These are phyloP conservation scores for Dryobates pubescens DNA, from an alignment of 2,797 vertebrate species.

Conservation along the genomic window DNA sequence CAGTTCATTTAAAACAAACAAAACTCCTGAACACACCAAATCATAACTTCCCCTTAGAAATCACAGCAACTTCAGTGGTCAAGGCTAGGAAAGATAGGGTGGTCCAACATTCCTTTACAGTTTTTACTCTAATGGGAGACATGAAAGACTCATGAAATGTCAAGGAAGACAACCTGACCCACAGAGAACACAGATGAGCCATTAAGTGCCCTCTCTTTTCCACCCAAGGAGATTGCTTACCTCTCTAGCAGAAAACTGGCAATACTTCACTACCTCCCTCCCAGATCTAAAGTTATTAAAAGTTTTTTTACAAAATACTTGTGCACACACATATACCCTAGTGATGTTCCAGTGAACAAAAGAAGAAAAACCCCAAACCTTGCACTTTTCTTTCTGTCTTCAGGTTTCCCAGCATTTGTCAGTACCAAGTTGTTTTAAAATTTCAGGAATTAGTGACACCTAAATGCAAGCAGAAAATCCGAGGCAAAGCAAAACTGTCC, in stretches of 20 bases:
- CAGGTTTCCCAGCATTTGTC: not conserved
- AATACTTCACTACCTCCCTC: not conserved
- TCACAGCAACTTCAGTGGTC: not conserved
- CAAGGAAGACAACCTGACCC: not conserved
- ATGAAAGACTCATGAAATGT: not conserved
- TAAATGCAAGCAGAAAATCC: not conserved
- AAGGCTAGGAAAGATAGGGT: not conserved
- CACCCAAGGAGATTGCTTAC: not conserved
- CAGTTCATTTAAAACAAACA: not conserved
- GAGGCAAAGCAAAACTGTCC: not conserved
- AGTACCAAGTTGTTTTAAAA: not conserved
- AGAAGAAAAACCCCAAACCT: fast-evolving
- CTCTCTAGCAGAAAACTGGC: not conserved
- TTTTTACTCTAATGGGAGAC: not conserved
- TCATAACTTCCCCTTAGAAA: not conserved
- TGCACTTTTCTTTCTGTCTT: not conserved
- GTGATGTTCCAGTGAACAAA: not conserved
- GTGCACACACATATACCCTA: fast-evolving
- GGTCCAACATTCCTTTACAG: fast-evolving
- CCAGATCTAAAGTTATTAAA: not conserved
- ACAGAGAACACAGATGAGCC: not conserved
- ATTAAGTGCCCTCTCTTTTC: not conserved
- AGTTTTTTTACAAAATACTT: not conserved
- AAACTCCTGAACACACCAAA: not conserved
- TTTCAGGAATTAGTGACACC: not conserved